Percentiles rank a stretch among this genome's conserved stretches.
phyloP scores from a whole-genome alignment of 1,140 invertebrate genomes.

The Heliothis subflexa region DNA sequence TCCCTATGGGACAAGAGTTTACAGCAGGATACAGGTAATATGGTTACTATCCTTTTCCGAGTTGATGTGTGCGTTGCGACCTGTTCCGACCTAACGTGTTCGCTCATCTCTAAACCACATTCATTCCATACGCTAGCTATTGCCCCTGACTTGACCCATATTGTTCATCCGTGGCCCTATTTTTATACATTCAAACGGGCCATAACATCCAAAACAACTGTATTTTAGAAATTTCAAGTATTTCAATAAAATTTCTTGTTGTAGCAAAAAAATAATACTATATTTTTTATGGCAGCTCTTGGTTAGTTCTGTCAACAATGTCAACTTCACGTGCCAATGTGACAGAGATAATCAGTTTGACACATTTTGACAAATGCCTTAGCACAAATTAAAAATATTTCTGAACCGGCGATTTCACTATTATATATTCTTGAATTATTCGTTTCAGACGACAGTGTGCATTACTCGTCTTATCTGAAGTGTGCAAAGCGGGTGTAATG shows the following conservation, averaged over 20 bases:
- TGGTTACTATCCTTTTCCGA: too few relatives aligned
- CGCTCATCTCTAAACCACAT: too few relatives aligned
- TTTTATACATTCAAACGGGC: too few relatives aligned
- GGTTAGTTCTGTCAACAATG: background rate
- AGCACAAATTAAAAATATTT: conserved; percentile 46
- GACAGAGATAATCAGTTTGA: background rate
- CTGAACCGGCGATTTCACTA: conserved; percentile 25
- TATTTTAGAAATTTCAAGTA: background rate
- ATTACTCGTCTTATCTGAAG: background rate
- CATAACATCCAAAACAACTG: too few relatives aligned
- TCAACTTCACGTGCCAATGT: conserved; percentile 46
- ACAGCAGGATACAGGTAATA: too few relatives aligned
- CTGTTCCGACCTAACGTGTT: too few relatives aligned
- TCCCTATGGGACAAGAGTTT: too few relatives aligned
- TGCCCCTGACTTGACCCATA: too few relatives aligned
- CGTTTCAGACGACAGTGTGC: background rate
- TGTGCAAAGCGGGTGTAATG: background rate
- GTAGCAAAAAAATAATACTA: background rate
- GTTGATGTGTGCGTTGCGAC: too few relatives aligned
- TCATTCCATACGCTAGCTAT: too few relatives aligned
- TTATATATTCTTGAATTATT: conserved; percentile 12
- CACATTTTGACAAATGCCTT: conserved; percentile 15
- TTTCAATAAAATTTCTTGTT: background rate
- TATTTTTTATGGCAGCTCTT: conserved; percentile 12
- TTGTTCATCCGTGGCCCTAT: too few relatives aligned